phyloP scores from a whole-genome alignment of 1,140 invertebrate genomes.

The Euschistus heros region DNA sequence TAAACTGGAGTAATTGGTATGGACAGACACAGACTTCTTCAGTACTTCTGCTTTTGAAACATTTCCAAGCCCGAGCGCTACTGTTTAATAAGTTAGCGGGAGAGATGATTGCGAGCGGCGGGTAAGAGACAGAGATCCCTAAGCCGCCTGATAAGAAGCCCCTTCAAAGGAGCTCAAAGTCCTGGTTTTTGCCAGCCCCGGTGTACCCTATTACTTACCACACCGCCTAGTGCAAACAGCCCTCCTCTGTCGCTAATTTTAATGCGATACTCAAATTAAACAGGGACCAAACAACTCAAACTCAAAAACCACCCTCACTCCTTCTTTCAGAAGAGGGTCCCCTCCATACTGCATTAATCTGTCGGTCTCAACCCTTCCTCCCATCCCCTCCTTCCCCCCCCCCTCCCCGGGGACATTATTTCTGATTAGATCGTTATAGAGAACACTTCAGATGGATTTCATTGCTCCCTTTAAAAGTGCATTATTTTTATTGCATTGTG shows the following conservation, averaged over 20 bases:
- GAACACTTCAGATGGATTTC: no score
- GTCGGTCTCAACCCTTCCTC: constrained; percentile 1
- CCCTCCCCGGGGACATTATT: background rate
- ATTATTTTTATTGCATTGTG: no score
- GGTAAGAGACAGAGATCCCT: background rate
- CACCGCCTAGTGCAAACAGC: constrained; percentile 8
- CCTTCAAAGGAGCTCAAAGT: background rate
- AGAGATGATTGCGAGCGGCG: no score
- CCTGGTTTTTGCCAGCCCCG: background rate
- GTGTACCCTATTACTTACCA: constrained; percentile 20
- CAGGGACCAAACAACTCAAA: background rate
- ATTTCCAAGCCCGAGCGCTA: no score
- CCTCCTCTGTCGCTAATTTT: constrained; percentile 9
- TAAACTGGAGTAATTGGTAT: no score
- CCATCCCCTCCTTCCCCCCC: background rate
- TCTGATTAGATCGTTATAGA: no score
- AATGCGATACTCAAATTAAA: constrained; percentile 11
- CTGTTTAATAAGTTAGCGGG: no score
- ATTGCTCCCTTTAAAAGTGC: no score
- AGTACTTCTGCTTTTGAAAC: no score
- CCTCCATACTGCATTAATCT: background rate
- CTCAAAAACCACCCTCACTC: background rate
- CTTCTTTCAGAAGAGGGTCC: background rate
- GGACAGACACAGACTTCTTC: no score
- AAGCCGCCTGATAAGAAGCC: constrained; percentile 1